Base-by-base conservation (phyloP, 2,113 vertebrate species). In the Phrynosoma blainvillii region DNA sequence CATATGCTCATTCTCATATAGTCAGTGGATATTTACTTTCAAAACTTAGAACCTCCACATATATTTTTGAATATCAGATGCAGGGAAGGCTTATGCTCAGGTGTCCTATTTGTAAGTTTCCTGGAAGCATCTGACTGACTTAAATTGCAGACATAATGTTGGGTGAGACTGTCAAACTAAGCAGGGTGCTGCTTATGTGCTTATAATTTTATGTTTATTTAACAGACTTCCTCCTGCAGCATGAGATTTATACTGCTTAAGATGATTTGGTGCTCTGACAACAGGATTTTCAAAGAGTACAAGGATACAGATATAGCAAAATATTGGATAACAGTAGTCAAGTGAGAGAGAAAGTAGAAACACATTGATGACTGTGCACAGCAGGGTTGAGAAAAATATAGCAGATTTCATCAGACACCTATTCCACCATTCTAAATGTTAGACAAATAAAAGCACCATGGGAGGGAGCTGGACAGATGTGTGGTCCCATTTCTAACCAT, bases 181-280 rank as follows among this genome's bases (percentile, higher is more conserved):
- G 65, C 81, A 83, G 8, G 7, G 54, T 52, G 25, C 65, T 82
- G 66, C 36, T 68, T 82, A 66, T 36, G 79, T 25, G 65, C 36
- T 27, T 68, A 82, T 36, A 42, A 82, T 68, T 68, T 68, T 40
- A 82, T 82, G 40, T 47, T 13, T 42, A 66, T 82, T 82, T 25
- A 82, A 14, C 16, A 79, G 77, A 79, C 13, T 68, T 82, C 25
- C 62, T 42, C 30, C 81, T 18, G 16, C 40, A 68, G 65, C 40
- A 70, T 52, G 81, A 70, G 81, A 79, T 79, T 79, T 79, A 56
- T 79, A 20, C 78, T 54, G 16, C 25, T 79, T 32, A 79, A 79
- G 78, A 79, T 79, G 78, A 79, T 59, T 30, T 83, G 40, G 10
- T 70, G 25, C 14, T 47, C 25, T 47, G 81, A 68, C 27, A 83